A percentile compares a stretch with the other conserved stretches of the same genome.
These are phyloP conservation scores for Atlantisia rogersi DNA, from an alignment of 2,113 vertebrate genomes.

Conservation along the genomic window DNA sequence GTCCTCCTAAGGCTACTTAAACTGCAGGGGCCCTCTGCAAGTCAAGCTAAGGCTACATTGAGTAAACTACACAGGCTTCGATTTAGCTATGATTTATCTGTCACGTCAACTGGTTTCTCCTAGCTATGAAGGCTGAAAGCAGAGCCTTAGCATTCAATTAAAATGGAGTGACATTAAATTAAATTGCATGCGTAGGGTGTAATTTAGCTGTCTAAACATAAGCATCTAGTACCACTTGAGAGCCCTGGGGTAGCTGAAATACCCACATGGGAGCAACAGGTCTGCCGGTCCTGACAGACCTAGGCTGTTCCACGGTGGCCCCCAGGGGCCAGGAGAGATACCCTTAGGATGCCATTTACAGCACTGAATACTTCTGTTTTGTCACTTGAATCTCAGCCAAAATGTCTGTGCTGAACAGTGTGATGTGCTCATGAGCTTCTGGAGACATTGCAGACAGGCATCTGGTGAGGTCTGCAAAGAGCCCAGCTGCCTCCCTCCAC, in stretches of 20 bases:
- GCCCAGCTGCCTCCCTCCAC: neutral
- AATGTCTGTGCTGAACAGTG: neutral
- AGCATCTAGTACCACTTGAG: neutral
- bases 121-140: neutral
- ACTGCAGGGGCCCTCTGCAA: neutral
- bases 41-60: neutral
- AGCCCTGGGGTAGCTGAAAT: neutral
- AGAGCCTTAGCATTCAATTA: constrained; percentile 39
- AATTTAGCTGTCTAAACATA: constrained; percentile 46
- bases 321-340: neutral
- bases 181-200: neutral
- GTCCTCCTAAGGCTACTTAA: neutral
- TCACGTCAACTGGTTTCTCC: neutral
- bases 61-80: neutral
- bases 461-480: neutral
- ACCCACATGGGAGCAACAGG: neutral
- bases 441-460: neutral
- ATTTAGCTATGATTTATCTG: neutral
- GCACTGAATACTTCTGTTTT: neutral
- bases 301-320: neutral
- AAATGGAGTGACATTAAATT: constrained; percentile 27
- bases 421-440: neutral
- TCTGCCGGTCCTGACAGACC: neutral
- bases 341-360: neutral
- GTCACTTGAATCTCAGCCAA: neutral